phyloP scores from a whole-genome alignment of 2,113 vertebrate genomes.

The Cnemophilus loriae region DNA sequence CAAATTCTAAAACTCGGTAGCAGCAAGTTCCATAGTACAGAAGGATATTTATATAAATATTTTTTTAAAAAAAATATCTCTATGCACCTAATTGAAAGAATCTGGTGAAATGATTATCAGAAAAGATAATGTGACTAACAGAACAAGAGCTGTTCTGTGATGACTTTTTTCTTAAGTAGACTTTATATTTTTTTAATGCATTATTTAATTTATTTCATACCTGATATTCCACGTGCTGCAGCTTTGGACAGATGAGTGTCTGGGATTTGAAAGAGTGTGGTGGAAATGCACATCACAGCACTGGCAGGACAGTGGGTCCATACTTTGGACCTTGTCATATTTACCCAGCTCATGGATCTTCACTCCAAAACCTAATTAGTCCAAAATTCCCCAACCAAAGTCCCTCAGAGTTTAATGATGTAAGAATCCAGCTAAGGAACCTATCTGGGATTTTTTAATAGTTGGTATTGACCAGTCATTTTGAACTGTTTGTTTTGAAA shows the following conservation, averaged over 20 bases:
- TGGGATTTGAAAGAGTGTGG: not conserved
- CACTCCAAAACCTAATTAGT: not conserved
- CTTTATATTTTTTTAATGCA: not conserved
- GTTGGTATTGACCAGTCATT: slow-evolving; percentile 15
- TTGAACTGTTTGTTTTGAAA: slow-evolving; percentile 39
- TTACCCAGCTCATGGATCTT: not conserved
- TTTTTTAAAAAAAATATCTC: fast-evolving
- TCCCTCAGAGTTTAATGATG: not conserved
- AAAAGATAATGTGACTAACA: not conserved
- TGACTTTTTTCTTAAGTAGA: not conserved
- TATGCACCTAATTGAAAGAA: not conserved
- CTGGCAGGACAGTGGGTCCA: not conserved
- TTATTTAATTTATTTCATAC: not conserved
- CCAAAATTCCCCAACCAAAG: not conserved
- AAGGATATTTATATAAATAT: not conserved
- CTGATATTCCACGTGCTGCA: not conserved
- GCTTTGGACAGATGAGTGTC: not conserved
- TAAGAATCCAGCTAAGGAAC: not conserved
- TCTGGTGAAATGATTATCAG: not conserved
- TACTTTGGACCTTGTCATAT: not conserved
- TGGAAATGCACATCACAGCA: not conserved
- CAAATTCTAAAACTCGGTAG: not conserved
- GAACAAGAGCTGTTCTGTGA: not conserved
- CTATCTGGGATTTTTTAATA: not conserved
- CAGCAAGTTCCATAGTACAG: not conserved